Conservation (phyloP, 2,888 invertebrate genomes). For the Pseudanteris insignis region DNA sequence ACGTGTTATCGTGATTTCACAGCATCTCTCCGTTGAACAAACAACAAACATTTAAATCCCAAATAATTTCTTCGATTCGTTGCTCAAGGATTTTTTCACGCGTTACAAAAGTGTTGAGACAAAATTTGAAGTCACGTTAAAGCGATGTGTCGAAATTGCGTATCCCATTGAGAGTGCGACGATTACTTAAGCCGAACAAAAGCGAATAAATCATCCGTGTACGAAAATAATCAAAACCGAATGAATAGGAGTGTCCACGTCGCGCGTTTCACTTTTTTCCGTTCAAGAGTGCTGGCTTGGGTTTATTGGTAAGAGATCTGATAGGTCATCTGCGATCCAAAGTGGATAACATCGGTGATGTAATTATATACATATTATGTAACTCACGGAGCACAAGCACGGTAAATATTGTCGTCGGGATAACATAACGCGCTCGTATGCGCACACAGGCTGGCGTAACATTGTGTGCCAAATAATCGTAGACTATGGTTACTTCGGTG, state of each 20-base stretch:
- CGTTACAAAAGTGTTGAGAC: too few species aligned
- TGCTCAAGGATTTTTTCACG: too few species aligned
- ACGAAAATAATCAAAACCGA: too few species aligned
- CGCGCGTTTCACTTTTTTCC: constrained; percentile 30
- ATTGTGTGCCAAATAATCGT: constrained; percentile 11
- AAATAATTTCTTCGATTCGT: too few species aligned
- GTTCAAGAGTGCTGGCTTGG: constrained; percentile 28
- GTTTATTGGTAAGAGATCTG: constrained; percentile 23
- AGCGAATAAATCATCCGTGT: not conserved
- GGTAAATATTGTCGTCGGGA: constrained; percentile 20
- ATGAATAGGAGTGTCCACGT: not conserved
- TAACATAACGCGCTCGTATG: constrained; percentile 17
- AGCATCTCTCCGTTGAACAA: too few species aligned
- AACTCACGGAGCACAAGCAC: constrained; percentile 27
- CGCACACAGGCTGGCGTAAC: constrained; percentile 19
- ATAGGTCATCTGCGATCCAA: constrained; percentile 41
- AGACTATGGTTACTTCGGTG: constrained; percentile 12
- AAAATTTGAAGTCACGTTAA: too few species aligned
- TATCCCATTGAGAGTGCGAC: too few species aligned
- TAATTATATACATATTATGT: constrained; percentile 35
- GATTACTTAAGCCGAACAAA: not conserved
- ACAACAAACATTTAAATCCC: too few species aligned
- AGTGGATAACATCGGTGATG: constrained; percentile 38
- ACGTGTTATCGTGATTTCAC: too few species aligned
- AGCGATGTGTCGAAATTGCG: too few species aligned